These are phyloP conservation scores for Mellivora capensis DNA, from an alignment of 2,113 vertebrate genomes.

Conservation along the genomic window DNA sequence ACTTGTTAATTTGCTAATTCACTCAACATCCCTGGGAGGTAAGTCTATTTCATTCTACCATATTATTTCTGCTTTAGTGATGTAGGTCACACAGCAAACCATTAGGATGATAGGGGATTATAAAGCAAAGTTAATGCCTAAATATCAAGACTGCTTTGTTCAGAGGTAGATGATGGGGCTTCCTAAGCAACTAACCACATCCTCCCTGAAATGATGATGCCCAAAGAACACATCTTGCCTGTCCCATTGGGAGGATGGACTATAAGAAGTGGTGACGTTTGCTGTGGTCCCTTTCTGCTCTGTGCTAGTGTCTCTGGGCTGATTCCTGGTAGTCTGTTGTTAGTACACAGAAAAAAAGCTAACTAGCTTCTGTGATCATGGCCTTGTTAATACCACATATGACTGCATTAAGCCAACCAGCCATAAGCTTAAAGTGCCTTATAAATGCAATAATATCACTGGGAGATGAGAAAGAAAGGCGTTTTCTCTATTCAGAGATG, in stretches of 20 bases:
- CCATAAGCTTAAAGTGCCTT: neutral
- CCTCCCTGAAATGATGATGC: neutral
- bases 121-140: slow-evolving; percentile 55
- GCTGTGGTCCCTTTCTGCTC: neutral
- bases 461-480: slow-evolving; percentile 4
- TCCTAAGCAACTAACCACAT: slow-evolving; percentile 34
- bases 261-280: neutral
- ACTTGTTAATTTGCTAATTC: slow-evolving; percentile 72
- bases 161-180: neutral
- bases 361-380: neutral
- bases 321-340: neutral
- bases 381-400: neutral
- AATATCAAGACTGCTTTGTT: slow-evolving; percentile 57
- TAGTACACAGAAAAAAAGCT: neutral
- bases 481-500: slow-evolving; percentile 42
- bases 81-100: slow-evolving; percentile 67
- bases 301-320: neutral
- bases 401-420: neutral
- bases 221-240: neutral
- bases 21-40: slow-evolving; percentile 60
- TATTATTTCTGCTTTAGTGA: slow-evolving; percentile 69
- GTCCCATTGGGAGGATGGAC: neutral
- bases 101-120: slow-evolving; percentile 50
- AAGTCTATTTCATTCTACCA: slow-evolving; percentile 58
- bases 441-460: neutral